Conservation (phyloP, 2,797 vertebrate species). For the Oryzias dopingdopingensis region DNA sequence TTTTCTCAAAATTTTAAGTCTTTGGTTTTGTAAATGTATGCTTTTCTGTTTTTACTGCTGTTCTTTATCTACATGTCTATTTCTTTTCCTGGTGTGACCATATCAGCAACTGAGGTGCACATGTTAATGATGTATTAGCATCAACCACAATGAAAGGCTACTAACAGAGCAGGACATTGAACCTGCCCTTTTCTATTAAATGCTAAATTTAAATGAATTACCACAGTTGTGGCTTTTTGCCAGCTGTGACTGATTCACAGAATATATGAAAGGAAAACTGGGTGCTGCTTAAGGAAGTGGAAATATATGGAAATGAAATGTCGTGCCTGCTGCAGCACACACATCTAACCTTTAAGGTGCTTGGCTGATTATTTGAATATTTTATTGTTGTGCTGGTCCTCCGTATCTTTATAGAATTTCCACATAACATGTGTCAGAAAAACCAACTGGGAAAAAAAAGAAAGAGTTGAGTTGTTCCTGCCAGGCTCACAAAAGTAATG, state of each 20-base stretch:
- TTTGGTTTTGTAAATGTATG: too few relatives aligned
- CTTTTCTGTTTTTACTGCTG: neutral
- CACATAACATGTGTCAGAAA: constrained; percentile 8
- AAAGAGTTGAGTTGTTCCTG: neutral
- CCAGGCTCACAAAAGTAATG: neutral
- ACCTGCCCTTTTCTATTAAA: constrained; percentile 63
- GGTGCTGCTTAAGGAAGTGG: neutral
- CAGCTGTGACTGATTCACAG: constrained; percentile 43
- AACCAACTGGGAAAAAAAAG: neutral
- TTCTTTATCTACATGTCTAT: constrained; percentile 5
- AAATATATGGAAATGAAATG: neutral
- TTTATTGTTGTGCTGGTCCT: neutral
- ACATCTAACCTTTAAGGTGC: neutral
- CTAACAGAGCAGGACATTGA: constrained; percentile 35
- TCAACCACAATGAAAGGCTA: constrained; percentile 26
- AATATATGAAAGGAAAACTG: constrained; percentile 15
- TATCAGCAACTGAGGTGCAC: constrained; percentile 1
- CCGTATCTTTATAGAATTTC: neutral
- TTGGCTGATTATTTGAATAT: neutral
- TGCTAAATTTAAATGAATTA: constrained; percentile 65
- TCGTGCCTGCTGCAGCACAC: neutral
- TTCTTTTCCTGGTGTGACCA: neutral
- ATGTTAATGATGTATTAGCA: constrained; percentile 26
- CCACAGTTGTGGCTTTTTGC: constrained; percentile 18
- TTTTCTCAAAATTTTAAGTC: too few relatives aligned